These are phyloP conservation scores for Albula glossodonta DNA, from an alignment of 2,113 vertebrate genomes.

Conservation along the genomic window DNA sequence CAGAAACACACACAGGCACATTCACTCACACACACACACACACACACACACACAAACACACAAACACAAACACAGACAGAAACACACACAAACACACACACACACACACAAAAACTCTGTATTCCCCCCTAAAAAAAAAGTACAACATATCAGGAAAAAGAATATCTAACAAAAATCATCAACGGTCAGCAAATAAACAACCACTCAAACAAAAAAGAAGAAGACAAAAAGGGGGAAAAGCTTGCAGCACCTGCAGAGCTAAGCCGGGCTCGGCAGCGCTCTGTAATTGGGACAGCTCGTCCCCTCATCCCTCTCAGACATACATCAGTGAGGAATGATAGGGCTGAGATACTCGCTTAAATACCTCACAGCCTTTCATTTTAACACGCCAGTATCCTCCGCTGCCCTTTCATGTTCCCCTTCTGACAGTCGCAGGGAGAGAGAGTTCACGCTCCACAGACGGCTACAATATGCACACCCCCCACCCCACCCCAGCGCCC, in stretches of 20 bases:
- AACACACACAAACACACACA: too few species aligned
- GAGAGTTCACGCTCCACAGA: neutral
- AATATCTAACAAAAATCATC: neutral
- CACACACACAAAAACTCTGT: too few species aligned
- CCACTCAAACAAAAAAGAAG: neutral
- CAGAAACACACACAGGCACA: too few species aligned
- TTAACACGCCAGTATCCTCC: conserved; percentile 1
- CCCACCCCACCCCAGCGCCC: too few species aligned
- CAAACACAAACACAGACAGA: too few species aligned
- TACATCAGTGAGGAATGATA: conserved; percentile 6
- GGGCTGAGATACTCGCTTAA: neutral
- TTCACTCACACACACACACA: too few species aligned
- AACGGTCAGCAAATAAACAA: neutral
- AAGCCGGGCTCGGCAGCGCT: neutral
- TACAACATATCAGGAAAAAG: too few species aligned
- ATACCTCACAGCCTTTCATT: conserved; percentile 16
- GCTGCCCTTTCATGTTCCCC: neutral
- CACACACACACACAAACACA: too few species aligned
- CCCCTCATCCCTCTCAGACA: neutral
- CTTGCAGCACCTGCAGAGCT: neutral
- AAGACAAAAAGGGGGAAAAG: too few species aligned
- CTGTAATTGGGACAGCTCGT: conserved; percentile 2
- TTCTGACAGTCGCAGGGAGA: neutral
- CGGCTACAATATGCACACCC: neutral
- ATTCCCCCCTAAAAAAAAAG: too few species aligned